Conservation (phyloP, 2,113 vertebrate species). For the Todiramphus saurophagus region DNA sequence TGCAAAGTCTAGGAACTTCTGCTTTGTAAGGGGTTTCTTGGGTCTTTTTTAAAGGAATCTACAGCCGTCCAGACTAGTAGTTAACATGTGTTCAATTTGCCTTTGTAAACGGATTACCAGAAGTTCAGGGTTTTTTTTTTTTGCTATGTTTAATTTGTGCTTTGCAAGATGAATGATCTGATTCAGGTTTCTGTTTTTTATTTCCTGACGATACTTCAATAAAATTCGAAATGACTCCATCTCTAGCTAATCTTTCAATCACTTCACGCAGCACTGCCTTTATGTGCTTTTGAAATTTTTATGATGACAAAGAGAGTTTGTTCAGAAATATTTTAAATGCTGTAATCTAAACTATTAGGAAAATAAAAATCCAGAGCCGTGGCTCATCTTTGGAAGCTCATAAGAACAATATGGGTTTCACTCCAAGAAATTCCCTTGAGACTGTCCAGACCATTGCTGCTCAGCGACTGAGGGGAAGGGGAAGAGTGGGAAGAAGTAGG, state of each 20-base stretch:
- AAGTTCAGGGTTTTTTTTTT: background rate
- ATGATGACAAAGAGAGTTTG: constrained; percentile 26
- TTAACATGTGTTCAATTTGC: constrained; percentile 23
- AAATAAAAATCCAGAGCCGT: background rate
- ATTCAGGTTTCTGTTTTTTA: constrained; percentile 38
- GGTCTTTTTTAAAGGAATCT: background rate
- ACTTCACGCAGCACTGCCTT: background rate
- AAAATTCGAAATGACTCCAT: background rate
- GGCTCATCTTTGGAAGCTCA: constrained; percentile 27
- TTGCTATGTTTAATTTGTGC: constrained; percentile 36
- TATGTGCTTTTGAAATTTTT: constrained; percentile 13
- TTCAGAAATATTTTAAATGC: constrained; percentile 20
- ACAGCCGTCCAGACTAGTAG: background rate
- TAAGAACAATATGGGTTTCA: constrained; percentile 24
- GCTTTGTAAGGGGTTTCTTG: background rate
- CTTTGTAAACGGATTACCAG: constrained; percentile 48
- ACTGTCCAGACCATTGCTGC: constrained; percentile 54
- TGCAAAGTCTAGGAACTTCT: background rate
- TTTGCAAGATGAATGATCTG: constrained; percentile 31
- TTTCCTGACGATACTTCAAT: background rate
- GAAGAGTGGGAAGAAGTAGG: constrained; percentile 31
- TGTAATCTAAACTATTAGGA: constrained; percentile 30
- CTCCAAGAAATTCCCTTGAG: constrained; percentile 56
- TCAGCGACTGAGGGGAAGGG: constrained; percentile 25
- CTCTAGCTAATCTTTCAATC: constrained; percentile 4